Percentiles rank a stretch among this genome's conserved stretches.
phyloP scores from a whole-genome alignment of 2,888 invertebrate species.

The Aethes cnicana region DNA sequence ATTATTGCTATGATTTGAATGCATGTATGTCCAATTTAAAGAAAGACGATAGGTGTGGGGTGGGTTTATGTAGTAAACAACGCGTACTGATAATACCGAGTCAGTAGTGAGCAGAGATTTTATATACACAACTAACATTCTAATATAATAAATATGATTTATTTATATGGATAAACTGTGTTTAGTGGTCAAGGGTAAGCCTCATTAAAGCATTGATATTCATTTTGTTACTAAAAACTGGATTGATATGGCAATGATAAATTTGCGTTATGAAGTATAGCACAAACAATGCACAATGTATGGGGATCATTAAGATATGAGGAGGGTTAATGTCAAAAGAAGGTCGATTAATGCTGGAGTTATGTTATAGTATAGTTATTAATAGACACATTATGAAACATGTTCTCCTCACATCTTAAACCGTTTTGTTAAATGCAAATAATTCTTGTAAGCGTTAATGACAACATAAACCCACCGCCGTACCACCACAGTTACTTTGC shows the following conservation, averaged over 20 bases:
- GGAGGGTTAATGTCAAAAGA: constrained; percentile 37
- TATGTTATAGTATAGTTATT: background rate
- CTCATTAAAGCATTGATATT: too few species aligned
- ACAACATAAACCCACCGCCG: constrained; percentile 79
- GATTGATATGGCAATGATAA: background rate
- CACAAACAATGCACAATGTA: constrained; percentile 47
- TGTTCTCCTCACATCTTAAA: constrained; percentile 54
- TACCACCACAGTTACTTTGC: constrained; percentile 64
- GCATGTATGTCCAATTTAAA: constrained; percentile 32
- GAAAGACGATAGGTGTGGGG: constrained; percentile 66
- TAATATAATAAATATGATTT: constrained; percentile 9
- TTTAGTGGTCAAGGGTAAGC: constrained; percentile 28
- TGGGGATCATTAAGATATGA: constrained; percentile 43
- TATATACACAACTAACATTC: constrained; percentile 32
- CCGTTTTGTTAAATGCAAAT: constrained; percentile 56
- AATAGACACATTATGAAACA: background rate
- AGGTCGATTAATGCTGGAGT: background rate
- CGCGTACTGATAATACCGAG: constrained; percentile 6
- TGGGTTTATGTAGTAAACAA: constrained; percentile 66
- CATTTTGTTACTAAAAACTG: background rate
- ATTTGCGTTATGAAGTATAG: constrained; percentile 39
- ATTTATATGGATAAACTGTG: constrained; percentile 31
- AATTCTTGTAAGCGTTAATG: constrained; percentile 57
- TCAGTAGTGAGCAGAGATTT: constrained; percentile 68
- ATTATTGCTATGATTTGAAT: constrained; percentile 18